A percentile compares a stretch with the other conserved stretches of the same genome.
Evolutionary conservation across 2,113 vertebrate species (phyloP).

Genomic region (Notothenia coriiceps): DNA sequence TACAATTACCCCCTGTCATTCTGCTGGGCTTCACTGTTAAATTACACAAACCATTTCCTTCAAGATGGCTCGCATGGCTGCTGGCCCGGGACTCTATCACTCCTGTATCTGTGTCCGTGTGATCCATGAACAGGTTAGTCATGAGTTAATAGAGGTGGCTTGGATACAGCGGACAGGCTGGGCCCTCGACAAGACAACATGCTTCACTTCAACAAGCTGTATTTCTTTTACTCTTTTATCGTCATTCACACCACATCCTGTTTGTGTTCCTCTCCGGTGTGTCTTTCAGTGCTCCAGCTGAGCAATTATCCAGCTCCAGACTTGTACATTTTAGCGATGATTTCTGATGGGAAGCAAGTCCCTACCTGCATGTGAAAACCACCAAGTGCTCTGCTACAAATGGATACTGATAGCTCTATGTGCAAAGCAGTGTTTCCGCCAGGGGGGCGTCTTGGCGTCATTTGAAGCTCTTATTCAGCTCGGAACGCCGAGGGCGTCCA

Average conservation of each 20-base stretch:
- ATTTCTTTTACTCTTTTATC: slow-evolving; percentile 8
- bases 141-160: slow-evolving; percentile 68
- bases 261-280: slow-evolving; percentile 65
- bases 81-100: slow-evolving; percentile 51
- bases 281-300: slow-evolving; percentile 77
- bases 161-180: slow-evolving; percentile 48
- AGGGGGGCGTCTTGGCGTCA: too few species aligned
- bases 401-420: slow-evolving; percentile 34
- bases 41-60: slow-evolving; percentile 75
- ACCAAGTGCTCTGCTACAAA: slow-evolving; percentile 1
- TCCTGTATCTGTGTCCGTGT: slow-evolving; percentile 36
- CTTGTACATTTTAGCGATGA: slow-evolving; percentile 61
- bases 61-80: slow-evolving; percentile 68
- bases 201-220: slow-evolving; percentile 44
- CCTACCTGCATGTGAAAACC: slow-evolving; percentile 39
- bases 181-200: slow-evolving; percentile 33
- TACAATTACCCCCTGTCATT: slow-evolving; percentile 69
- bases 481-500: too few species aligned
- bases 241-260: slow-evolving; percentile 74
- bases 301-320: slow-evolving; percentile 76
- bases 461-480: too few species aligned
- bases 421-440: not conserved
- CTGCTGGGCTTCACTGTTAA: slow-evolving; percentile 61
- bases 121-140: slow-evolving; percentile 66
- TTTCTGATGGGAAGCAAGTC: slow-evolving; percentile 64